phyloP scores from a whole-genome alignment of 2,113 vertebrate species.

The Reinhardtius hippoglossoides region DNA sequence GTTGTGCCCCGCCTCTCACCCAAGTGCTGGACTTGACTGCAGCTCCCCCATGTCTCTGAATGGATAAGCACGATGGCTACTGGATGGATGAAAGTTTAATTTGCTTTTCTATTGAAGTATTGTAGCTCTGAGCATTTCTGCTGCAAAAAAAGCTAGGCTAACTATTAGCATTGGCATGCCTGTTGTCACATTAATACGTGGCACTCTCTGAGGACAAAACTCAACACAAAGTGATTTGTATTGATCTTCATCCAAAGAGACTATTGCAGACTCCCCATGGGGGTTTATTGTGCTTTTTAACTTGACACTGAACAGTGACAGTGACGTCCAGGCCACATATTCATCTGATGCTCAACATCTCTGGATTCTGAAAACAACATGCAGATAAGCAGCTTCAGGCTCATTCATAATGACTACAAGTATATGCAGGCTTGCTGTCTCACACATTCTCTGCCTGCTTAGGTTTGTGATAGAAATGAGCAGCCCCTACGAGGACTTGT shows the following conservation, averaged over 20 bases:
- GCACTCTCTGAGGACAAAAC: constrained; percentile 15
- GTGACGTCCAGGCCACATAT: constrained; percentile 18
- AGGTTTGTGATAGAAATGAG: constrained; percentile 51
- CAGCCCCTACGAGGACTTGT: constrained; percentile 32
- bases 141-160: too few species aligned
- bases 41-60: too few species aligned
- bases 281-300: constrained; percentile 33
- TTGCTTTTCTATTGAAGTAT: too few species aligned
- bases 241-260: constrained; percentile 31
- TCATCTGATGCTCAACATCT: constrained; percentile 36
- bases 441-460: constrained; percentile 46
- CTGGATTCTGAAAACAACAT: constrained; percentile 50
- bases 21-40: too few species aligned
- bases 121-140: too few species aligned
- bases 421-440: constrained; percentile 42
- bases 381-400: constrained; percentile 66
- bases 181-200: constrained; percentile 42
- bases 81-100: too few species aligned
- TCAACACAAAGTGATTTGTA: constrained; percentile 38
- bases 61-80: too few species aligned
- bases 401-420: constrained; percentile 60
- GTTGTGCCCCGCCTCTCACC: too few species aligned
- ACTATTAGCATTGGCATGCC: too few species aligned
- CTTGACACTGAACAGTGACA: constrained; percentile 38
- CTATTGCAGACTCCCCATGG: constrained; percentile 8